A percentile compares a stretch with the other conserved stretches of the same genome.
These are phyloP conservation scores for Fissipunctia ypsillon DNA, from an alignment of 2,888 invertebrate genomes.

Conservation along the genomic window DNA sequence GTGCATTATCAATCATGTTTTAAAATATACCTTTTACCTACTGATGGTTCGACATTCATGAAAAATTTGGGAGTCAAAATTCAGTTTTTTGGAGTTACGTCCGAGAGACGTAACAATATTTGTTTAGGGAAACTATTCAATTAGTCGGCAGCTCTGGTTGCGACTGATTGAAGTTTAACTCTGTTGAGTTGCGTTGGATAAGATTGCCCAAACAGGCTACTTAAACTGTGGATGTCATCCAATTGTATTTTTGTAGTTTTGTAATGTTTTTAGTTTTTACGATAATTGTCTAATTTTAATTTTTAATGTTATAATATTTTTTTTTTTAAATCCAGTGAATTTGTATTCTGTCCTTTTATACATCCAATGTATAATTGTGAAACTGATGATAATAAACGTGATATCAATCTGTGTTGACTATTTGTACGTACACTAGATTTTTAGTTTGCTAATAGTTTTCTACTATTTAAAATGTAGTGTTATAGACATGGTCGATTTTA, in stretches of 20 bases:
- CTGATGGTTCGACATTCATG: neutral
- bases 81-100: neutral
- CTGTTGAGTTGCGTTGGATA: neutral
- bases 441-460: conserved; percentile 22
- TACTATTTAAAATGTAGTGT: conserved; percentile 4
- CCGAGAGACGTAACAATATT: neutral
- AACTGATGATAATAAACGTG: conserved; percentile 26
- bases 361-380: conserved; percentile 41
- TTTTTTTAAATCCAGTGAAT: neutral
- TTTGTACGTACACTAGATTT: conserved; percentile 24
- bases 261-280: conserved; percentile 2
- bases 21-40: neutral
- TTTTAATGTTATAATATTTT: conserved; percentile 6
- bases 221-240: too few species aligned
- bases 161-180: neutral
- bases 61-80: too few species aligned
- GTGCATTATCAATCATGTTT: neutral
- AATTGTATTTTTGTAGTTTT: neutral
- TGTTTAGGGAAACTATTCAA: neutral
- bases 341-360: conserved; percentile 9
- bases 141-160: neutral
- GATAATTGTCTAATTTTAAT: conserved; percentile 7
- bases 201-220: neutral
- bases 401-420: conserved; percentile 46
- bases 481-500: neutral